Evolutionary conservation across 2,113 vertebrate genomes (phyloP).

Genomic region (Rhinopomastus cyanomelas): DNA sequence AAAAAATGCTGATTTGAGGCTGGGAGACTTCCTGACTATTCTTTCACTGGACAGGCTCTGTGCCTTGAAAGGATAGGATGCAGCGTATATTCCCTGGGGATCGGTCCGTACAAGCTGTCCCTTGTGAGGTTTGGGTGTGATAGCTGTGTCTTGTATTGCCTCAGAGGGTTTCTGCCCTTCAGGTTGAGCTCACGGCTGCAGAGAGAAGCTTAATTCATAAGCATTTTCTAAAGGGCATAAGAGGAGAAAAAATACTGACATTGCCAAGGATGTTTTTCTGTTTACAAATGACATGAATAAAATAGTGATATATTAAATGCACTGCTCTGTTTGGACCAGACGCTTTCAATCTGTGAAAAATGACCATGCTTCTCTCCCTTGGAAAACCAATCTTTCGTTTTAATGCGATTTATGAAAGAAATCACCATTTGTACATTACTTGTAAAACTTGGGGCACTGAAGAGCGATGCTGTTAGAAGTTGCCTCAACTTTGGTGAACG

Average conservation of each 20-base stretch:
- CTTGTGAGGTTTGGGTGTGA: not conserved
- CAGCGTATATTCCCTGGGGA: not conserved
- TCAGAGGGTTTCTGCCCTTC: not conserved
- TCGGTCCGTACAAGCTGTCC: not conserved
- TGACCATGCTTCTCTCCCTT: conserved; percentile 41
- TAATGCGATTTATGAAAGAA: conserved; percentile 63
- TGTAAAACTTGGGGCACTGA: conserved; percentile 55
- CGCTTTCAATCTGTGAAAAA: conserved; percentile 66
- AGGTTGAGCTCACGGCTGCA: not conserved
- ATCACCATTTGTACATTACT: conserved; percentile 64
- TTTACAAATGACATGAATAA: conserved; percentile 57
- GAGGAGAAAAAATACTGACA: conserved; percentile 30
- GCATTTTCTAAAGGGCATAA: conserved; percentile 50
- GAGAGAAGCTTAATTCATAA: conserved; percentile 21
- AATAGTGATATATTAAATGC: conserved; percentile 65
- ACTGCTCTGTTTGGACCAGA: conserved; percentile 46
- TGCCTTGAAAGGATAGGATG: not conserved
- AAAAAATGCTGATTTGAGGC: not conserved
- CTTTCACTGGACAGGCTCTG: not conserved
- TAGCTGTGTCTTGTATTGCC: not conserved
- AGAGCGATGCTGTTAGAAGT: conserved; percentile 62
- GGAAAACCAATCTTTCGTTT: conserved; percentile 61
- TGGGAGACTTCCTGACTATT: not conserved
- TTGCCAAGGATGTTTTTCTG: conserved; percentile 51
- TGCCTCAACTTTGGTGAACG: conserved; percentile 68